These are phyloP conservation scores for Schrankia costaestrigalis DNA, from an alignment of 2,888 invertebrate genomes.

Conservation along the genomic window DNA sequence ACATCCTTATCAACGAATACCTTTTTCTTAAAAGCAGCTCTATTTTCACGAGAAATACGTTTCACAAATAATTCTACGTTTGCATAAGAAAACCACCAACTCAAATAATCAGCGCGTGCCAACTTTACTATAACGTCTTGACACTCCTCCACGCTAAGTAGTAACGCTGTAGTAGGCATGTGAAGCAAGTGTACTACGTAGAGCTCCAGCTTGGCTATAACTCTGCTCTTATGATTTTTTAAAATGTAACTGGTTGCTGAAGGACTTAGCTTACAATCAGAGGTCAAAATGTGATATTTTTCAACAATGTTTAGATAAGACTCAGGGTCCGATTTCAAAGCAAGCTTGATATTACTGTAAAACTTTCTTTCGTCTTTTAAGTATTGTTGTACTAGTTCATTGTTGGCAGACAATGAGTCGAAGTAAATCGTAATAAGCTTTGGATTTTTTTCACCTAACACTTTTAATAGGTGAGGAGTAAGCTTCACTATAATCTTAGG, in stretches of 20 bases:
- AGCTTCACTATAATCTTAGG: slow-evolving; percentile 39
- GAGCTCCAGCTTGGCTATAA: slow-evolving; percentile 45
- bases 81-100: slow-evolving; percentile 44
- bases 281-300: slow-evolving; percentile 35
- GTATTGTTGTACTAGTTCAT: slow-evolving; percentile 30
- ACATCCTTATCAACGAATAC: slow-evolving; percentile 47
- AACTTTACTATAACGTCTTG: slow-evolving; percentile 42
- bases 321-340: slow-evolving; percentile 44
- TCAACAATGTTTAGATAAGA: slow-evolving; percentile 49
- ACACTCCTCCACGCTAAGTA: slow-evolving; percentile 42
- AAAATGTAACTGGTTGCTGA: slow-evolving; percentile 43
- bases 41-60: slow-evolving; percentile 35
- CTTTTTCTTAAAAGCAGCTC: slow-evolving; percentile 41
- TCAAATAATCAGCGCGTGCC: slow-evolving; percentile 47
- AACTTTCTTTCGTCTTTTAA: slow-evolving; percentile 28
- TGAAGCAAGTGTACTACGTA: slow-evolving; percentile 46
- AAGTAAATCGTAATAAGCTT: slow-evolving; percentile 44
- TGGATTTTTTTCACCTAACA: slow-evolving; percentile 48
- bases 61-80: slow-evolving; percentile 49
- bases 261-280: slow-evolving; percentile 28
- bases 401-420: slow-evolving; percentile 35
- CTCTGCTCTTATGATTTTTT: slow-evolving; percentile 40
- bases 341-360: slow-evolving; percentile 38
- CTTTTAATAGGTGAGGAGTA: slow-evolving; percentile 42
- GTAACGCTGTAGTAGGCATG: slow-evolving; percentile 40